Evolutionary conservation across 30 jellyfish, hydroid and myxozoan genomes (phyloP).

Genomic region (Phacellophora camtschatica): DNA sequence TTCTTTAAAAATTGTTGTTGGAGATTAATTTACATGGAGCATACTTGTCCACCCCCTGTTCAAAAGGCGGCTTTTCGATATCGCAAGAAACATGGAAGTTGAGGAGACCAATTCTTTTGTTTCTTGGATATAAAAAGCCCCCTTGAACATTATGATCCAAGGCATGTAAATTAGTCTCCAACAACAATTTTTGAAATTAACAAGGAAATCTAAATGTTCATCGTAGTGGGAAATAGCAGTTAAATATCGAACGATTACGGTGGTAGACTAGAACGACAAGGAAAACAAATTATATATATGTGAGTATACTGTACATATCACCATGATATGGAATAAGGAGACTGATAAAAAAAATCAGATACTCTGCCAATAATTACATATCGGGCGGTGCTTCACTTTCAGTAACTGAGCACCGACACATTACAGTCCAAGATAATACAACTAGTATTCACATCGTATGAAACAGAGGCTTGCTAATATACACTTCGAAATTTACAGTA

Average conservation of each 20-base stretch:
- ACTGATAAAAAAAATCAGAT: conserved; percentile 9
- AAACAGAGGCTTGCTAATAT: conserved; percentile 7
- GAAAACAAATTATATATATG: neutral
- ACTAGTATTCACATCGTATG: conserved; percentile 58
- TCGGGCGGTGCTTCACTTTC: neutral
- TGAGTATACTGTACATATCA: conserved; percentile 41
- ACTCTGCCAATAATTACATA: conserved; percentile 20
- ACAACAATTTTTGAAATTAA: too few species aligned
- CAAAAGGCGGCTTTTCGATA: too few species aligned
- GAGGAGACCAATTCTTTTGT: too few species aligned
- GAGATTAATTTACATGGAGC: too few species aligned
- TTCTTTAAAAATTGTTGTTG: too few species aligned
- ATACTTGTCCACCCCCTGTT: too few species aligned
- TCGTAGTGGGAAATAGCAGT: too few species aligned
- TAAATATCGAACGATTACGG: neutral
- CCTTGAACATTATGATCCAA: too few species aligned
- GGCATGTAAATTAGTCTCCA: too few species aligned
- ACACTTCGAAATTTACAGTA: conserved; percentile 55
- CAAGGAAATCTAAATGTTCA: too few species aligned
- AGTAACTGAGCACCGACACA: conserved; percentile 16
- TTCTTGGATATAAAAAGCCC: too few species aligned
- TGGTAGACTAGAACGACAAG: neutral
- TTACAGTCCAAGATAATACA: conserved; percentile 37
- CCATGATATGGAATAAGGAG: conserved; percentile 18
- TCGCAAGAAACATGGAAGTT: too few species aligned